phyloP scores from a whole-genome alignment of 2,797 vertebrate genomes.

The Enteromius trimaculatus region DNA sequence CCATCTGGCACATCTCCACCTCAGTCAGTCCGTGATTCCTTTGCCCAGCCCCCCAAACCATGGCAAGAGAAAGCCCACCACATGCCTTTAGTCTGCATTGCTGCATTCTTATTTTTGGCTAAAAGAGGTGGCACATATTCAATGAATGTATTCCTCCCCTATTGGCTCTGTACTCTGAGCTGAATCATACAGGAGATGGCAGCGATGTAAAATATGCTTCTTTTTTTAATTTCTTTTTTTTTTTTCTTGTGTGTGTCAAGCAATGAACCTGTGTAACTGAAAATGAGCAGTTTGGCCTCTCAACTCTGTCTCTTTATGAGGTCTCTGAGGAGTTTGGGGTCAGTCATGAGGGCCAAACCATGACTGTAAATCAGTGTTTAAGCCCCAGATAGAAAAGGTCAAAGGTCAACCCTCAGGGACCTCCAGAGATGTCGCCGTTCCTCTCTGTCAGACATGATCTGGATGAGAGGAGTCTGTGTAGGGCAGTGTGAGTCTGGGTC shows the following conservation, averaged over 20 bases:
- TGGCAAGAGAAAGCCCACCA: background rate
- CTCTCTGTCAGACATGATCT: slow-evolving; percentile 18
- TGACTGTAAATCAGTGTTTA: slow-evolving; percentile 58
- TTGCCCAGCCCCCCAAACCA: slow-evolving; percentile 25
- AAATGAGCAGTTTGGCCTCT: background rate
- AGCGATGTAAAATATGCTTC: background rate
- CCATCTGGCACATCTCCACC: slow-evolving; percentile 34
- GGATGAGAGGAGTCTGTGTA: slow-evolving; percentile 39
- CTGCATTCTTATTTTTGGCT: slow-evolving; percentile 14
- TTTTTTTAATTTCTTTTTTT: background rate
- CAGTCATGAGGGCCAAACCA: slow-evolving; percentile 21
- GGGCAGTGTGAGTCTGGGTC: slow-evolving; percentile 43
- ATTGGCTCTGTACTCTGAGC: background rate
- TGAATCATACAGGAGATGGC: background rate
- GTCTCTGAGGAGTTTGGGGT: slow-evolving; percentile 25
- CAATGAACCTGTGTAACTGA: slow-evolving; percentile 3
- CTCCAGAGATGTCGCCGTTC: slow-evolving; percentile 45
- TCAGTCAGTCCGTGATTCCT: slow-evolving; percentile 18
- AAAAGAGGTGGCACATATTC: slow-evolving; percentile 9
- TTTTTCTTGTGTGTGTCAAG: background rate
- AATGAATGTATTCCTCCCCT: background rate
- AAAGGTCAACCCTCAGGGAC: slow-evolving; percentile 47
- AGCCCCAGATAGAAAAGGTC: slow-evolving; percentile 37
- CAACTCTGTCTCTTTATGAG: slow-evolving; percentile 35
- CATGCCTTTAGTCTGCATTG: slow-evolving; percentile 12